Conservation (phyloP, 1,140 invertebrate species). For the Ceratoteleas bidentatus region DNA sequence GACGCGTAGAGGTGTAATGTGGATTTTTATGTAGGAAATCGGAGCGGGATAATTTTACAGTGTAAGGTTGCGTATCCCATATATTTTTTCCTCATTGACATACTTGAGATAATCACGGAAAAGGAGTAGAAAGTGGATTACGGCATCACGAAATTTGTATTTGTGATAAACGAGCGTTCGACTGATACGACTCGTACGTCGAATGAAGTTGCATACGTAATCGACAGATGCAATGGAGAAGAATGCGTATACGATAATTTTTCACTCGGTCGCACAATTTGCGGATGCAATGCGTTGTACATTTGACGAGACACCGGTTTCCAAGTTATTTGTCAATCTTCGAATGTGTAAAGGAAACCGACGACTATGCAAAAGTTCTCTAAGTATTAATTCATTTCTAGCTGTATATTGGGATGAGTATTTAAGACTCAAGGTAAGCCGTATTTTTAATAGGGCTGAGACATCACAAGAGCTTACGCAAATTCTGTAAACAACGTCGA, state of each 20-base stretch:
- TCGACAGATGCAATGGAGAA: no score
- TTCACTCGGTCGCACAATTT: slow-evolving; percentile 28
- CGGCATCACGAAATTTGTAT: slow-evolving; percentile 36
- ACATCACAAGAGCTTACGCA: slow-evolving; percentile 50
- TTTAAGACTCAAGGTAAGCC: slow-evolving; percentile 20
- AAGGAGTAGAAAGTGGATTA: no score
- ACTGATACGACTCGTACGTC: no score
- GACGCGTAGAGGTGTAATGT: slow-evolving; percentile 21
- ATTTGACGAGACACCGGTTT: slow-evolving; percentile 29
- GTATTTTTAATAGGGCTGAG: slow-evolving; percentile 37
- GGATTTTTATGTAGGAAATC: slow-evolving; percentile 30
- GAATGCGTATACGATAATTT: no score
- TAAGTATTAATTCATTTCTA: slow-evolving; percentile 48
- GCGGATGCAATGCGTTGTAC: slow-evolving; percentile 22
- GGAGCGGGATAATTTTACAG: slow-evolving; percentile 39
- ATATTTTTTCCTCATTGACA: slow-evolving; percentile 41
- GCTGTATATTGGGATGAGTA: slow-evolving; percentile 33
- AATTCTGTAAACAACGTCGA: slow-evolving; percentile 52
- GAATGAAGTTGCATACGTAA: slow-evolving; percentile 17
- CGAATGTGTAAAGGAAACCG: slow-evolving; percentile 17
- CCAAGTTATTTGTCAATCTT: slow-evolving; percentile 29
- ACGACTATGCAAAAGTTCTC: no score
- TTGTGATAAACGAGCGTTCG: no score
- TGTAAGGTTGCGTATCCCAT: slow-evolving; percentile 43
- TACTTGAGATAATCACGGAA: slow-evolving; percentile 18